These are phyloP conservation scores for Brienomyrus longianalis DNA, from an alignment of 2,113 vertebrate species.

Conservation along the genomic window DNA sequence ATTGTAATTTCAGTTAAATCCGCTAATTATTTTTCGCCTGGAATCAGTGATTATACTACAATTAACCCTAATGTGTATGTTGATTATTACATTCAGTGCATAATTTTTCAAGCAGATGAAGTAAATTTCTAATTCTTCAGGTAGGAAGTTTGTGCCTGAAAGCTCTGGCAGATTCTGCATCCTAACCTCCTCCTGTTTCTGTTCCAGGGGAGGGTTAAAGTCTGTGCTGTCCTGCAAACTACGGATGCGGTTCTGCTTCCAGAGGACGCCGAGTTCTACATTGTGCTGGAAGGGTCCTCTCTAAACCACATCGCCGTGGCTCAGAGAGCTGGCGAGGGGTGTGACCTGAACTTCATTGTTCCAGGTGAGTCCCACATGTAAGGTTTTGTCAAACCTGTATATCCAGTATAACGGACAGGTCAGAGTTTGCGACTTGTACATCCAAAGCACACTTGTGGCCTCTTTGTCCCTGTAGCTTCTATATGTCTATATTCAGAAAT, in stretches of 20 bases:
- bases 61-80: neutral
- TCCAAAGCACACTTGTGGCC: neutral
- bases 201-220: conserved; percentile 69
- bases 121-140: neutral
- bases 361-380: conserved; percentile 60
- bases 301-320: conserved; percentile 65
- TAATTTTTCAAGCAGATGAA: neutral
- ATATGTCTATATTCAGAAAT: neutral
- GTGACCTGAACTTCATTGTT: conserved; percentile 55
- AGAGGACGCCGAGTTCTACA: conserved; percentile 69
- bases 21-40: neutral
- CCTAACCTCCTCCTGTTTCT: neutral
- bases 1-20: neutral
- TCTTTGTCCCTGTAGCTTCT: neutral
- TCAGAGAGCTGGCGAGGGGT: conserved; percentile 46
- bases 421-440: neutral
- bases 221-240: conserved; percentile 53
- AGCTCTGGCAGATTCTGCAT: neutral
- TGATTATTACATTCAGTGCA: neutral
- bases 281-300: conserved; percentile 67
- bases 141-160: neutral
- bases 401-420: conserved; percentile 7
- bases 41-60: too few species aligned
- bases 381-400: neutral
- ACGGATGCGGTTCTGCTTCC: conserved; percentile 42